phyloP scores from a whole-genome alignment of 1,140 invertebrate species.

The Caenorhabditis brenneri region DNA sequence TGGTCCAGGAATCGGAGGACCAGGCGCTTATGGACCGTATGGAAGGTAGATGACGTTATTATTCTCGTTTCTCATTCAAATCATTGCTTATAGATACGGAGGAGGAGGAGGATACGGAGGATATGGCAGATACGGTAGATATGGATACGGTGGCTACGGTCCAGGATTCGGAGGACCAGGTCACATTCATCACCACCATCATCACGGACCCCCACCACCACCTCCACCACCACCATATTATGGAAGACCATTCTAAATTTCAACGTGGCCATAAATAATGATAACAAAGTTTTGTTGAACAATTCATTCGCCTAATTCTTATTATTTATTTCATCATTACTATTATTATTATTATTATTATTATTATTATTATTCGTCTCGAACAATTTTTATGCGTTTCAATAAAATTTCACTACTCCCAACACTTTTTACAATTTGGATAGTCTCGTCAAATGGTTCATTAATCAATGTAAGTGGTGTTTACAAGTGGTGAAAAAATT shows the following conservation, averaged over 20 bases:
- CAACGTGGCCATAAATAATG: not conserved
- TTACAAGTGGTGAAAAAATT: too few relatives aligned
- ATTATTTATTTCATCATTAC: not conserved
- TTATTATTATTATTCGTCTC: not conserved
- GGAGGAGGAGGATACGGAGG: not conserved
- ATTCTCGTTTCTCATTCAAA: not conserved
- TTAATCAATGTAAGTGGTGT: constrained; percentile 3
- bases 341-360: not conserved
- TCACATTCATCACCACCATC: constrained; percentile 3
- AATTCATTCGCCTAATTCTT: not conserved
- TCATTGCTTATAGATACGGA: not conserved
- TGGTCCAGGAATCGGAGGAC: not conserved
- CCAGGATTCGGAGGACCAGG: not conserved
- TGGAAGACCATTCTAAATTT: constrained; percentile 19
- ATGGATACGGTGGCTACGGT: not conserved
- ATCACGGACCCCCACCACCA: constrained; percentile 34
- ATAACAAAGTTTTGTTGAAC: not conserved
- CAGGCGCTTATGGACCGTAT: not conserved
- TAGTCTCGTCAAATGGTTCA: not conserved
- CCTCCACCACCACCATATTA: constrained; percentile 13
- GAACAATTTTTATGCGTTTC: not conserved
- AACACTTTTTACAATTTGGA: not conserved
- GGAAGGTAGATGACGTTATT: not conserved
- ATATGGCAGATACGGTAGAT: not conserved
- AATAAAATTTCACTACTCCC: not conserved